Evolutionary conservation across 1,140 invertebrate species (phyloP).

Genomic region (Drosophila yakuba): DNA sequence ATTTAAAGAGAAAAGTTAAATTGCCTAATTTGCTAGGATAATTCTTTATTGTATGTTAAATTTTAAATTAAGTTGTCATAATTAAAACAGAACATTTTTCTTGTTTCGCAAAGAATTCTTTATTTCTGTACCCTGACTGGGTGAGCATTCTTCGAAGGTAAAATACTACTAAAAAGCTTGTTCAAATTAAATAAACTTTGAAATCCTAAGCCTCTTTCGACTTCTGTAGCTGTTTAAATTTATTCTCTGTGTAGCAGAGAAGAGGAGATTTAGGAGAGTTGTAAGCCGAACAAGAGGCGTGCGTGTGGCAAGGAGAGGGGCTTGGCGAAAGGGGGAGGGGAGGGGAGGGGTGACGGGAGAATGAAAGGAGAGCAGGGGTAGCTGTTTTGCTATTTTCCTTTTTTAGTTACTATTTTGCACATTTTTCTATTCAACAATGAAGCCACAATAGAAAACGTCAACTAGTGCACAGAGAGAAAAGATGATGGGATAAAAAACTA

Average conservation of each 20-base stretch:
- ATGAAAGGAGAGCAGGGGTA: conserved; percentile 7
- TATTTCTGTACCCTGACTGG: too few species aligned
- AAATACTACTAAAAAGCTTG: too few species aligned
- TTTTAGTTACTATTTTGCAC: conserved; percentile 81
- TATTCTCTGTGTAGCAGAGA: background rate
- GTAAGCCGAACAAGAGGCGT: conserved; percentile 43
- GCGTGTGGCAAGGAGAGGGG: conserved; percentile 51
- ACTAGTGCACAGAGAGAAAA: conserved; percentile 65
- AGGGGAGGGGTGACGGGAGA: background rate
- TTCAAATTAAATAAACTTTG: too few species aligned
- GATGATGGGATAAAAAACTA: conserved; percentile 3
- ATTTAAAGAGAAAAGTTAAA: too few species aligned
- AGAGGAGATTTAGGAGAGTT: conserved; percentile 22
- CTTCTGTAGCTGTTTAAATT: too few species aligned
- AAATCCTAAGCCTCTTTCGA: too few species aligned
- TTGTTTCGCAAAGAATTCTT: too few species aligned
- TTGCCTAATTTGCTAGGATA: too few species aligned
- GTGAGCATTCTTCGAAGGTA: too few species aligned
- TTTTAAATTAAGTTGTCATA: too few species aligned
- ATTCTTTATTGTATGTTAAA: too few species aligned
- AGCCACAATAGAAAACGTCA: conserved; percentile 81
- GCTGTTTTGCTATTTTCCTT: conserved; percentile 77
- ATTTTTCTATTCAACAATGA: conserved; percentile 84
- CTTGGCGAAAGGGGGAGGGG: background rate
- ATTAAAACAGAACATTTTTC: too few species aligned